phyloP scores from a whole-genome alignment of 2,113 vertebrate species.

The Pollachius pollachius region DNA sequence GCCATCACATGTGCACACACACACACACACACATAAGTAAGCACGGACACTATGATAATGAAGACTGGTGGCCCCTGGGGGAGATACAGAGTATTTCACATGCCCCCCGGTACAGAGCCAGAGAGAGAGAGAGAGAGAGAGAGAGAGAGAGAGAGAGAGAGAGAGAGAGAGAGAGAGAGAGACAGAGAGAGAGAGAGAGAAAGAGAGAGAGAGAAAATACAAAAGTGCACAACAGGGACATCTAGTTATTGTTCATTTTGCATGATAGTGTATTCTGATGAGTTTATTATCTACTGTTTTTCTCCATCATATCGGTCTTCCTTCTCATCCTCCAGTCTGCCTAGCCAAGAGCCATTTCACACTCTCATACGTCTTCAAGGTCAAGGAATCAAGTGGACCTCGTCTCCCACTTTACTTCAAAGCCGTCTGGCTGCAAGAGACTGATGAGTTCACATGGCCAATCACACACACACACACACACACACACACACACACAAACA shows the following conservation, averaged over 20 bases:
- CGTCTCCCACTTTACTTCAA: conserved; percentile 37
- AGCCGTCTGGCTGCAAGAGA: conserved; percentile 25
- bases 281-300: not conserved
- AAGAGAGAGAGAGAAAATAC: not conserved
- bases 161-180: not conserved
- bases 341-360: conserved; percentile 12
- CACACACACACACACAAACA: conserved; percentile 7
- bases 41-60: too few relatives aligned
- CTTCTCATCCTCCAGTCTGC: conserved; percentile 13
- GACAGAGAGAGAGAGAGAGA: not conserved
- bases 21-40: too few relatives aligned
- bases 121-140: not conserved
- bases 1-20: too few relatives aligned
- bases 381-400: conserved; percentile 46
- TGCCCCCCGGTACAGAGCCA: not conserved
- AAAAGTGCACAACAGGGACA: too few relatives aligned
- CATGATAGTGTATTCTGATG: too few relatives aligned
- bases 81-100: too few relatives aligned
- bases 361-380: conserved; percentile 35
- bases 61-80: too few relatives aligned
- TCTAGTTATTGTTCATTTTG: too few relatives aligned
- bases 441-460: conserved; percentile 18
- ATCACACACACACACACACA: conserved; percentile 13
- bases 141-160: not conserved
- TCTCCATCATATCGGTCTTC: not conserved